Conservation (phyloP, 2,888 invertebrate species). For the Petrophora chlorosata region DNA sequence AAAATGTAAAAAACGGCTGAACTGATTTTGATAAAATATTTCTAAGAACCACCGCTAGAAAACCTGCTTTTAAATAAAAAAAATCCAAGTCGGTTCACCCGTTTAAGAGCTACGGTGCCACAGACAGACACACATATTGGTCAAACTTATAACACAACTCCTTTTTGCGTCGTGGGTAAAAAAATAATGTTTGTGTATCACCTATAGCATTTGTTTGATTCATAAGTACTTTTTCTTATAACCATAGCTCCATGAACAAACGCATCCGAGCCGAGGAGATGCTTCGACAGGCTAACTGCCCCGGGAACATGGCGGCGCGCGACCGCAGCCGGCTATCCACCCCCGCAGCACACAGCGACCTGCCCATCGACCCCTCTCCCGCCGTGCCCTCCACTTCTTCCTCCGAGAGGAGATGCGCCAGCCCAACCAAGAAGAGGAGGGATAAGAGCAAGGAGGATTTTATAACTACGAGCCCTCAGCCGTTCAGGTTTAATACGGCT, state of each 20-base stretch:
- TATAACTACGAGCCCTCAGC: slow-evolving; percentile 79
- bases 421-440: slow-evolving; percentile 66
- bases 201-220: too few relatives aligned
- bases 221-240: not conserved
- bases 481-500: slow-evolving; percentile 80
- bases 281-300: slow-evolving; percentile 85
- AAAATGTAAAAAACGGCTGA: too few relatives aligned
- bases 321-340: slow-evolving; percentile 80
- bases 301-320: slow-evolving; percentile 87
- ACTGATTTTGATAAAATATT: too few relatives aligned
- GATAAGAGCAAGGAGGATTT: slow-evolving; percentile 72
- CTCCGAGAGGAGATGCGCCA: slow-evolving; percentile 59
- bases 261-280: slow-evolving; percentile 88
- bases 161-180: too few relatives aligned
- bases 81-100: too few relatives aligned
- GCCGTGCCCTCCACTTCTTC: slow-evolving; percentile 61
- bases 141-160: too few relatives aligned
- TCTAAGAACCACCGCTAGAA: too few relatives aligned
- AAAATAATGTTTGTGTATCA: too few relatives aligned
- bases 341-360: slow-evolving; percentile 75
- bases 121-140: too few relatives aligned
- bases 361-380: slow-evolving; percentile 75
- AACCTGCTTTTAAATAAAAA: too few relatives aligned
- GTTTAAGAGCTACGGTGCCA: too few relatives aligned
- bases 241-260: slow-evolving; percentile 86